Percentiles rank a stretch among this genome's conserved stretches.
Conservation (phyloP, 2,888 invertebrate species). For the Polyommatus icarus region DNA sequence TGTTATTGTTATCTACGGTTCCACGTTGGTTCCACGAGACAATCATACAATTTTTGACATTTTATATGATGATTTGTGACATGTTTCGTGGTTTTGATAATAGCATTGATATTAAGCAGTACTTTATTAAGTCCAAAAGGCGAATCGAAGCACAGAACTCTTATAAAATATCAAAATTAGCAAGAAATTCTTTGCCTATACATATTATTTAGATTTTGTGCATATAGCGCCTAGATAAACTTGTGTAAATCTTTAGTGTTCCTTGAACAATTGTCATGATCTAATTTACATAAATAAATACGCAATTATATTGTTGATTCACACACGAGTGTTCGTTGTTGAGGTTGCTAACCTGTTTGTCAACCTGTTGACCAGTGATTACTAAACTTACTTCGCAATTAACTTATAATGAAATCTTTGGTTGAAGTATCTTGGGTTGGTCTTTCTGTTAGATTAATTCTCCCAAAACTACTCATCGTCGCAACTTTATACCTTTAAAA, state of each 20-base stretch:
- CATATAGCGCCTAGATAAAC: not conserved
- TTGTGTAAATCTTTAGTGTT: not conserved
- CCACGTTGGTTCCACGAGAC: not conserved
- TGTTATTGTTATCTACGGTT: not conserved
- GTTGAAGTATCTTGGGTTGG: not conserved
- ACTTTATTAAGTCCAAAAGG: too few species aligned
- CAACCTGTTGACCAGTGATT: not conserved
- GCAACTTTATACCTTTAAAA: too few species aligned
- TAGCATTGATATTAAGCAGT: too few species aligned
- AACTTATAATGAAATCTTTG: not conserved
- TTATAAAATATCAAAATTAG: too few species aligned
- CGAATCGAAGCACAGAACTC: too few species aligned
- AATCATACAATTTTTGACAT: not conserved
- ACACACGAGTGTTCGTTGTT: not conserved
- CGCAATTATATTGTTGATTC: conserved; percentile 1
- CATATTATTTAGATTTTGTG: not conserved
- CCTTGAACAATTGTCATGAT: conserved; percentile 9
- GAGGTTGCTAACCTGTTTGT: conserved; percentile 11
- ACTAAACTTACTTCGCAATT: conserved; percentile 2
- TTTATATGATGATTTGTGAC: not conserved
- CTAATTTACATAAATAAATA: not conserved
- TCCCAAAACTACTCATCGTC: too few species aligned
- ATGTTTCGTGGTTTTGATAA: too few species aligned
- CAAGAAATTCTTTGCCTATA: not conserved
- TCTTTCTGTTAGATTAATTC: not conserved